A percentile compares a stretch with the other conserved stretches of the same genome.
These are phyloP conservation scores for Willowsia nigromaculata DNA, from an alignment of 2,888 invertebrate species.

Conservation along the genomic window DNA sequence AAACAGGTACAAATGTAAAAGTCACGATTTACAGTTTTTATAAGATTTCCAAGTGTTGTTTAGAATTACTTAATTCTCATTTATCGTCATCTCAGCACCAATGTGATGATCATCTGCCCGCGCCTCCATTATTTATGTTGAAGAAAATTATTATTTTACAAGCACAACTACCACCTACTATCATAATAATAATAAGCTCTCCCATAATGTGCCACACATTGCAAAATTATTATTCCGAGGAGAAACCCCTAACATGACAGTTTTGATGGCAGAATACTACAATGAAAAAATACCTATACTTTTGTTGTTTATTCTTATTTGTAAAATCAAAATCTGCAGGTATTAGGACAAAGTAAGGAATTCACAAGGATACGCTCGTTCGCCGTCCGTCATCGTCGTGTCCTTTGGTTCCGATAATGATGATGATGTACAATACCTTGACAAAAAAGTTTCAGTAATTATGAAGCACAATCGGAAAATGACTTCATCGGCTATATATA, in stretches of 20 bases:
- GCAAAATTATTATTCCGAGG: constrained; percentile 46
- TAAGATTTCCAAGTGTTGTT: constrained; percentile 15
- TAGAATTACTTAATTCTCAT: constrained; percentile 43
- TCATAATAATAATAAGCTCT: neutral
- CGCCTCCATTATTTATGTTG: neutral
- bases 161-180: constrained; percentile 9
- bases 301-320: constrained; percentile 17
- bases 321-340: constrained; percentile 9
- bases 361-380: constrained; percentile 36
- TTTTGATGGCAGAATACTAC: neutral
- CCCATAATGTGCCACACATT: neutral
- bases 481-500: constrained; percentile 56
- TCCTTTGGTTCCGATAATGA: constrained; percentile 41
- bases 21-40: constrained; percentile 61
- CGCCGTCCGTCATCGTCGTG: neutral
- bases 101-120: neutral
- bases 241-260: constrained; percentile 52
- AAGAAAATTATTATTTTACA: constrained; percentile 20
- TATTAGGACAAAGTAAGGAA: constrained; percentile 33
- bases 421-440: constrained; percentile 40
- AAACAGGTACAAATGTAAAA: constrained; percentile 47
- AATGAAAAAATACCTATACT: neutral
- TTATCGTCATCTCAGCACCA: constrained; percentile 33
- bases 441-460: constrained; percentile 46
- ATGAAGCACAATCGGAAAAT: constrained; percentile 38